Evolutionary conservation across 1,140 invertebrate genomes (phyloP).

Genomic region (Teleogryllus occipitalis): DNA sequence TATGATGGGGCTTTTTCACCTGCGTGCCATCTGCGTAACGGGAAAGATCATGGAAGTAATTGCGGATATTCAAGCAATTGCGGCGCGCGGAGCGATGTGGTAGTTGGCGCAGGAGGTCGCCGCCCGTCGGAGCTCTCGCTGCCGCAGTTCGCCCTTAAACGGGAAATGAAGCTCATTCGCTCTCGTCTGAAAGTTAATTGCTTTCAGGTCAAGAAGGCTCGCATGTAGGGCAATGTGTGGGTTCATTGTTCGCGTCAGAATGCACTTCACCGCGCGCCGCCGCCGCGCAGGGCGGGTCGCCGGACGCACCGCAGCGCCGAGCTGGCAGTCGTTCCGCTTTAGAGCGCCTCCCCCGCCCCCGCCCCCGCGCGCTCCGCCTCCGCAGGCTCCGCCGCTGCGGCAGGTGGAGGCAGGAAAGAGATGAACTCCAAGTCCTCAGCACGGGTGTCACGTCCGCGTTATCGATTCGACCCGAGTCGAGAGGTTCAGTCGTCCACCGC

Average conservation of each 20-base stretch:
- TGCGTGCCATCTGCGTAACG: not conserved
- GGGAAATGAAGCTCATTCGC: not conserved
- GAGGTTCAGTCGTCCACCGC: not conserved
- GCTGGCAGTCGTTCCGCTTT: not conserved
- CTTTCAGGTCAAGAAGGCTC: not conserved
- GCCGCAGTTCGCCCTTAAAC: not conserved
- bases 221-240: not conserved
- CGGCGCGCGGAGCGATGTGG: not conserved
- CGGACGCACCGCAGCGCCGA: not conserved
- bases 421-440: slow-evolving; percentile 3
- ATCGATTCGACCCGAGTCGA: not conserved
- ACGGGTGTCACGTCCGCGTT: not conserved
- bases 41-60: not conserved
- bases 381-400: too few relatives aligned
- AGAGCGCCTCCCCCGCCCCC: too few relatives aligned
- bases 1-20: not conserved
- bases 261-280: not conserved
- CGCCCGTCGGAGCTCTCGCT: not conserved
- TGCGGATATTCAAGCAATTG: not conserved
- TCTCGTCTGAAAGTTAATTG: not conserved
- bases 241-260: not conserved
- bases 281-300: too few relatives aligned
- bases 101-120: not conserved
- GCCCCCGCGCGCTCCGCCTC: too few relatives aligned
- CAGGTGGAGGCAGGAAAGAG: not conserved